Evolutionary conservation across 2,888 invertebrate species (phyloP).

Genomic region (Tetragonisca angustula): DNA sequence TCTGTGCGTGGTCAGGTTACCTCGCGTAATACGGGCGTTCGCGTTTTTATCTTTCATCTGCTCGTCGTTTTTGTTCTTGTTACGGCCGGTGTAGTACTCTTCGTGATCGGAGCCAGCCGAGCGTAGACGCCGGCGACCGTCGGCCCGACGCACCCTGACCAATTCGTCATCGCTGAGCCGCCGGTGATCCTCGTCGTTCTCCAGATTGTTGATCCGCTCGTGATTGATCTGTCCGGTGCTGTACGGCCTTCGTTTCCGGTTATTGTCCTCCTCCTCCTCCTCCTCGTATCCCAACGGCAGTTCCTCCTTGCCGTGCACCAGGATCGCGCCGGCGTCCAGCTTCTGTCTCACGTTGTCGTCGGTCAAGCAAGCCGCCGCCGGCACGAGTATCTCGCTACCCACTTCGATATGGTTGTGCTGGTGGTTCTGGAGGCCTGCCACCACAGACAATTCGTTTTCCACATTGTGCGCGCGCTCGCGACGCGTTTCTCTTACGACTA

Average conservation of each 20-base stretch:
- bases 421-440: slow-evolving; percentile 75
- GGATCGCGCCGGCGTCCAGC: slow-evolving; percentile 85
- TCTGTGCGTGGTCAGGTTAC: slow-evolving; percentile 67
- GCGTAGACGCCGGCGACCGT: slow-evolving; percentile 53
- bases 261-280: slow-evolving; percentile 83
- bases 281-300: slow-evolving; percentile 86
- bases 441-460: slow-evolving; percentile 52
- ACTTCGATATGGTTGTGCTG: slow-evolving; percentile 80
- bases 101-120: slow-evolving; percentile 69
- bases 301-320: slow-evolving; percentile 89
- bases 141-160: slow-evolving; percentile 53
- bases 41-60: slow-evolving; percentile 75
- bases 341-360: slow-evolving; percentile 84
- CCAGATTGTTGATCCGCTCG: slow-evolving; percentile 70
- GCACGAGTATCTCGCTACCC: slow-evolving; percentile 81
- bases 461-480: slow-evolving; percentile 36
- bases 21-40: slow-evolving; percentile 69
- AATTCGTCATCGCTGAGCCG: slow-evolving; percentile 66
- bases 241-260: slow-evolving; percentile 64
- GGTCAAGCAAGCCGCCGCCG: slow-evolving; percentile 79
- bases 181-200: slow-evolving; percentile 72
- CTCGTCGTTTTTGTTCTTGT: slow-evolving; percentile 65
- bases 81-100: slow-evolving; percentile 56
- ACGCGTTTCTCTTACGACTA: background rate
- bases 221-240: slow-evolving; percentile 68